Evolutionary conservation across 2,888 invertebrate species (phyloP).

Genomic region (Nemotelus nigrinus): DNA sequence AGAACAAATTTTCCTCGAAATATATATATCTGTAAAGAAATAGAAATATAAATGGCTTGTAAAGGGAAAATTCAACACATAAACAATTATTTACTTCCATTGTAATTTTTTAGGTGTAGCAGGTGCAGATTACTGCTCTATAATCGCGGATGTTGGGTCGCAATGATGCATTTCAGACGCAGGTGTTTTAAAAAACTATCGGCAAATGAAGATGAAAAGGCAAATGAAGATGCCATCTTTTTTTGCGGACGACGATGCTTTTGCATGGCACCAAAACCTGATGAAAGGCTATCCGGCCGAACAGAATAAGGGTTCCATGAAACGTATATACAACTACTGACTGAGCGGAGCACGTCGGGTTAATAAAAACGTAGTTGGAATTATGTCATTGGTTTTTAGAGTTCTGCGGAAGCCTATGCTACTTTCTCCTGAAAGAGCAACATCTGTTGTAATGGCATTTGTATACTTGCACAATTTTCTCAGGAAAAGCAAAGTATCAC

Average conservation of each 20-base stretch:
- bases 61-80: no score
- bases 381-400: neutral
- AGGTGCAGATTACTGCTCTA: neutral
- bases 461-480: neutral
- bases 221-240: slow-evolving; percentile 18
- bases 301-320: neutral
- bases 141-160: neutral
- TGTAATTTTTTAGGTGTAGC: neutral
- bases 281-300: neutral
- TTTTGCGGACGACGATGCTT: slow-evolving; percentile 17
- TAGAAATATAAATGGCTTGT: no score
- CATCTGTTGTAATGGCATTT: neutral
- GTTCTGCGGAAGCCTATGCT: neutral
- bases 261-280: neutral
- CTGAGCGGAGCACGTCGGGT: neutral
- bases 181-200: neutral
- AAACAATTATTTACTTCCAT: no score
- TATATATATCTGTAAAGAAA: no score
- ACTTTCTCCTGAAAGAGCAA: neutral
- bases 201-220: no score
- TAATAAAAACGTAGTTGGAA: neutral
- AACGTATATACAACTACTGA: neutral
- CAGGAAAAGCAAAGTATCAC: neutral
- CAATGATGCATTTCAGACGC: neutral
- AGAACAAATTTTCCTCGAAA: no score